Conservation (phyloP, 92 coral and sea anemone species). For the Galaxea fascicularis region DNA sequence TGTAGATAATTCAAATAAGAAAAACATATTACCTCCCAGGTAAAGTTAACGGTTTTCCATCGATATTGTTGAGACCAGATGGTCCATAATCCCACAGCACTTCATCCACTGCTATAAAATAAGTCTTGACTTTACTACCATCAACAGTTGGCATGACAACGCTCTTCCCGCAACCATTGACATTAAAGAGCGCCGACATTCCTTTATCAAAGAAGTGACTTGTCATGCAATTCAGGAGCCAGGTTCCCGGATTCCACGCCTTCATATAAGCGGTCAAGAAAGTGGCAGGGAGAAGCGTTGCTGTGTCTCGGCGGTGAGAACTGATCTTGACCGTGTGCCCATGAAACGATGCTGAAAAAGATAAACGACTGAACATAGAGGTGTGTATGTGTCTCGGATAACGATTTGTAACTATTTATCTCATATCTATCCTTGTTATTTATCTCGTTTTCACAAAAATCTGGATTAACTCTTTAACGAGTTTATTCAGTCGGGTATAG, state of each 20-base stretch:
- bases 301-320: conserved; percentile 83
- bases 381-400: not conserved
- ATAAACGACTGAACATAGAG: not conserved
- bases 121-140: conserved; percentile 56
- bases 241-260: conserved; percentile 88
- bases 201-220: conserved; percentile 78
- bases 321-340: conserved; percentile 75
- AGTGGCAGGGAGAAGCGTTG: conserved; percentile 84
- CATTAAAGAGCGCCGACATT: conserved; percentile 77
- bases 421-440: too few species aligned
- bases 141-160: conserved; percentile 20
- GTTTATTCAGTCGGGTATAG: too few species aligned
- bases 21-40: conserved; percentile 46
- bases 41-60: conserved; percentile 45
- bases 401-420: not conserved
- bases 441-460: too few species aligned
- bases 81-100: conserved; percentile 82
- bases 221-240: conserved; percentile 91
- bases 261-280: conserved; percentile 87
- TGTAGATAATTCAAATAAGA: not conserved
- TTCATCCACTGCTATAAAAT: conserved; percentile 79
- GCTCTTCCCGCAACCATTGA: conserved; percentile 42
- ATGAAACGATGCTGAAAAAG: conserved; percentile 69
- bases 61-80: conserved; percentile 61
- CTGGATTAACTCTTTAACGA: too few species aligned